These are phyloP conservation scores for Pseudobourletiella spinata DNA, from an alignment of 1,140 invertebrate species.

Conservation along the genomic window DNA sequence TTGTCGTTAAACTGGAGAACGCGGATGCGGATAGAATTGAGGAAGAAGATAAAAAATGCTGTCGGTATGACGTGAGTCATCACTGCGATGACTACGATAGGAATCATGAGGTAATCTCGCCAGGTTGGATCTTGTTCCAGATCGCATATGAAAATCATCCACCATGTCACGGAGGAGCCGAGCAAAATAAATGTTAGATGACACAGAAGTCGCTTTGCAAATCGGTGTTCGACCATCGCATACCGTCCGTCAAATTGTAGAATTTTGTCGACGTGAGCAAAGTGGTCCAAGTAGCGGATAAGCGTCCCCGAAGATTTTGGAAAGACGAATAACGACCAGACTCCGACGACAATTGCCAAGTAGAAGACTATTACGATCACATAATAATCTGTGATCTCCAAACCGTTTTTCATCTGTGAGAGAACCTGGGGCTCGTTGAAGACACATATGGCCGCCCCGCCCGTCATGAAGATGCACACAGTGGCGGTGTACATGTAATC, in stretches of 20 bases:
- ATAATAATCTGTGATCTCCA: constrained; percentile 7
- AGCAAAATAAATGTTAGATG: background rate
- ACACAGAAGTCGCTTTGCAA: background rate
- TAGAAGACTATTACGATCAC: constrained; percentile 5
- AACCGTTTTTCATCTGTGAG: background rate
- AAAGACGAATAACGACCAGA: constrained; percentile 24
- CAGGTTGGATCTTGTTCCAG: background rate
- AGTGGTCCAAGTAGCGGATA: constrained; percentile 20
- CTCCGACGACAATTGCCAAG: background rate
- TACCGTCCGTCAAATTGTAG: constrained; percentile 14
- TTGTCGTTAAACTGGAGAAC: constrained; percentile 20
- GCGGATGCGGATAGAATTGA: constrained; percentile 13
- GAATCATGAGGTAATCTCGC: constrained; percentile 13
- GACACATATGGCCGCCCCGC: constrained; percentile 16
- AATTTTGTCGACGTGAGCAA: constrained; percentile 23
- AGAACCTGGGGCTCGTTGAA: background rate
- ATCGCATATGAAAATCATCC: constrained; percentile 5
- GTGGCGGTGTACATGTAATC: constrained; percentile 22
- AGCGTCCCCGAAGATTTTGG: constrained; percentile 5
- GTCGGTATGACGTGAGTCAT: constrained; percentile 11
- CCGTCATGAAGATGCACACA: constrained; percentile 3
- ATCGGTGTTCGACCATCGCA: background rate
- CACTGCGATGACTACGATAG: constrained; percentile 6
- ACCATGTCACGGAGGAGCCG: background rate
- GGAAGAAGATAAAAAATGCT: constrained; percentile 19